A percentile compares a stretch with the other conserved stretches of the same genome.
phyloP scores from a whole-genome alignment of 2,888 invertebrate genomes.

The Apotomis turbidana region DNA sequence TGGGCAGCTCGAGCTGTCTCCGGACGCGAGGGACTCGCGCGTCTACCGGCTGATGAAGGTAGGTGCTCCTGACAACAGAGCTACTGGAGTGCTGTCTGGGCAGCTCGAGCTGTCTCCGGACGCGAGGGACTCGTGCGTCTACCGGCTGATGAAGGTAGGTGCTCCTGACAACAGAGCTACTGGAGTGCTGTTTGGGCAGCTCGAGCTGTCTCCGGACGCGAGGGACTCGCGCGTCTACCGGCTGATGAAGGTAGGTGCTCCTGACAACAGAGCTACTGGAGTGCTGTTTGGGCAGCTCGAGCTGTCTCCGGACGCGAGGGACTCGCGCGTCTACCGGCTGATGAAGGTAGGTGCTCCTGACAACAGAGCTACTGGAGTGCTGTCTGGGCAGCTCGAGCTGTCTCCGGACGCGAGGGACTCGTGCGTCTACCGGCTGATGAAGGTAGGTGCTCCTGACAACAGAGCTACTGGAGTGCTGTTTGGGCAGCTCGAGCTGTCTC shows the following conservation, averaged over 20 bases:
- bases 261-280: constrained; percentile 57
- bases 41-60: constrained; percentile 69
- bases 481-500: constrained; percentile 70
- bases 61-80: constrained; percentile 51
- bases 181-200: constrained; percentile 71
- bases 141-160: constrained; percentile 65
- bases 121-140: constrained; percentile 47
- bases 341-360: constrained; percentile 61
- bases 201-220: constrained; percentile 59
- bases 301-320: constrained; percentile 50
- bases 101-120: constrained; percentile 64
- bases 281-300: constrained; percentile 75
- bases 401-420: constrained; percentile 42
- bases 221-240: constrained; percentile 50
- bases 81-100: constrained; percentile 70
- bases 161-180: constrained; percentile 55
- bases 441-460: constrained; percentile 55
- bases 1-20: constrained; percentile 54
- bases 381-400: constrained; percentile 74
- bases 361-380: constrained; percentile 64
- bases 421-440: constrained; percentile 61
- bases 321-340: constrained; percentile 52
- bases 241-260: constrained; percentile 63
- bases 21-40: constrained; percentile 39
- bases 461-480: constrained; percentile 68